Percentiles rank a stretch among this genome's conserved stretches.
phyloP scores from a whole-genome alignment of 2,797 vertebrate genomes.

The Bradypodion ventrale region DNA sequence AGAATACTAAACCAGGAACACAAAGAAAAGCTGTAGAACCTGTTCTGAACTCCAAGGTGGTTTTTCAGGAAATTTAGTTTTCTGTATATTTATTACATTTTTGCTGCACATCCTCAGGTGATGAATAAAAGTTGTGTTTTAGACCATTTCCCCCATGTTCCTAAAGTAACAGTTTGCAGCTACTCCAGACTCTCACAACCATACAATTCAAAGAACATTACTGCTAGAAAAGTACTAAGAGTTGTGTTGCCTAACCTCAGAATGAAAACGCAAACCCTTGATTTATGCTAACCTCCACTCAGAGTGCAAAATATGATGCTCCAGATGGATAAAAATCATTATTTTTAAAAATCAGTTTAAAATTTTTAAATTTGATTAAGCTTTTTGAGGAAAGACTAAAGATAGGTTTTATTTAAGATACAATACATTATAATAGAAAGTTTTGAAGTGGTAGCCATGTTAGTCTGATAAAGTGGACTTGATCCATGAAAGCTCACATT shows the following conservation, averaged over 20 bases:
- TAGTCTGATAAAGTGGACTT: too few species aligned
- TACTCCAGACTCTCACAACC: neutral
- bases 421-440: too few species aligned
- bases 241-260: neutral
- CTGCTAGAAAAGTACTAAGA: neutral
- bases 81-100: neutral
- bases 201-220: neutral
- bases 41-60: neutral
- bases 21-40: conserved; percentile 11
- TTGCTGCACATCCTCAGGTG: neutral
- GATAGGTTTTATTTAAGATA: too few species aligned
- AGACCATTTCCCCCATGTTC: neutral
- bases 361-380: too few species aligned
- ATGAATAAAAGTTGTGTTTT: neutral
- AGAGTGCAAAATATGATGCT: neutral
- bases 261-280: too few species aligned
- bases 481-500: too few species aligned
- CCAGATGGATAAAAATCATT: neutral
- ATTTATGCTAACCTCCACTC: neutral
- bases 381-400: too few species aligned
- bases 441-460: too few species aligned
- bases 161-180: neutral
- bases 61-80: too few species aligned
- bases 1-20: neutral
- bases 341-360: too few species aligned